Conservation (phyloP, 2,113 vertebrate genomes). For the Brachyhypopomus gauderio region DNA sequence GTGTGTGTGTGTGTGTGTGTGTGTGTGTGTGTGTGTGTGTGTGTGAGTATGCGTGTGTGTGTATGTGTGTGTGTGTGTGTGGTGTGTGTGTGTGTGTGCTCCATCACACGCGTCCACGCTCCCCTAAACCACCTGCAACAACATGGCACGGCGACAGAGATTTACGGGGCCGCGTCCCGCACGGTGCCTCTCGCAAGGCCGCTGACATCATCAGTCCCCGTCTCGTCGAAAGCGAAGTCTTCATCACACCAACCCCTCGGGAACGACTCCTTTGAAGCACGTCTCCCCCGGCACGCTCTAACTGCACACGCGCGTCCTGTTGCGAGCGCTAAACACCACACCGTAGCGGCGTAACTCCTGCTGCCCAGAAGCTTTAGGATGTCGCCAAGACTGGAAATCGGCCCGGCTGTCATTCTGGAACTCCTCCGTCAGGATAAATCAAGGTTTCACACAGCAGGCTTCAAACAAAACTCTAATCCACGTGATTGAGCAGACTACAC, state of each 20-base stretch:
- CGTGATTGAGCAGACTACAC: too few species aligned
- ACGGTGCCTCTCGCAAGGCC: neutral
- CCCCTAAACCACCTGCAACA: constrained; percentile 19
- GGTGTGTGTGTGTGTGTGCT: neutral
- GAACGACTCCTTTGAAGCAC: too few species aligned
- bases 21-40: neutral
- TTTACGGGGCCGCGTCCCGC: neutral
- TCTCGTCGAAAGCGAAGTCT: neutral
- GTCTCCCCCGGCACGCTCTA: too few species aligned
- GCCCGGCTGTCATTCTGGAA: too few species aligned
- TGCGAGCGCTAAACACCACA: too few species aligned
- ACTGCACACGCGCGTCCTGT: too few species aligned
- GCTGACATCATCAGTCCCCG: neutral
- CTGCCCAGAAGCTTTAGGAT: too few species aligned
- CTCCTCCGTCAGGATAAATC: too few species aligned
- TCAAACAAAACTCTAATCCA: too few species aligned
- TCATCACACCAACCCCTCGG: neutral
- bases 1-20: neutral
- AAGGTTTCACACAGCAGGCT: too few species aligned
- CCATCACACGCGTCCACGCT: neutral
- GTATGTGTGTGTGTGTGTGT: neutral
- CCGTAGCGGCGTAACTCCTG: too few species aligned
- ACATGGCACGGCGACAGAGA: neutral
- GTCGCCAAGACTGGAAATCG: too few species aligned
- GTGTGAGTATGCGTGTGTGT: neutral